These are phyloP conservation scores for Recurvirostra avosetta DNA, from an alignment of 2,113 vertebrate species.

Conservation along the genomic window DNA sequence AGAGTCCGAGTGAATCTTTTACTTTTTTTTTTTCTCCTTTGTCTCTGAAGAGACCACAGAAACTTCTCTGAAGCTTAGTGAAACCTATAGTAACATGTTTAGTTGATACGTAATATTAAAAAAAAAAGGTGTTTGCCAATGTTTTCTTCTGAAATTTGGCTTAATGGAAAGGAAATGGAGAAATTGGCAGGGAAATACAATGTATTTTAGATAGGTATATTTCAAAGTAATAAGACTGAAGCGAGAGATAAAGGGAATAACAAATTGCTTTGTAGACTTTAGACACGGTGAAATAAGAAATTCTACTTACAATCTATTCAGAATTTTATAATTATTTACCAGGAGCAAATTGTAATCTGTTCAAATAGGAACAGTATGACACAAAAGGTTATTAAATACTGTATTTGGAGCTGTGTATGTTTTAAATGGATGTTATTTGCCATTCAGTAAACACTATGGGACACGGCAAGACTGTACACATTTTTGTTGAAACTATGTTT, in stretches of 20 bases:
- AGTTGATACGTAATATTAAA: background rate
- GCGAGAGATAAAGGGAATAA: background rate
- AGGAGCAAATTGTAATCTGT: background rate
- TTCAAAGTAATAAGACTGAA: background rate
- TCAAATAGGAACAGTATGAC: background rate
- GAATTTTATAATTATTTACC: background rate
- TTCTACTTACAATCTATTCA: background rate
- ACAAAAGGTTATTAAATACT: background rate
- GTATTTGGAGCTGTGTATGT: background rate
- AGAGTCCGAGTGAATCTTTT: background rate
- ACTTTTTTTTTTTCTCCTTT: background rate
- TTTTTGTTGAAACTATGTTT: background rate
- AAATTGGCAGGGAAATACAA: background rate
- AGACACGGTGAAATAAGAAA: background rate
- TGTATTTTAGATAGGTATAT: background rate
- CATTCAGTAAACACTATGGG: background rate
- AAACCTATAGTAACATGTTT: fast-evolving
- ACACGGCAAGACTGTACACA: background rate
- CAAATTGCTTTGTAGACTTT: background rate
- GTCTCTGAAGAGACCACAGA: background rate
- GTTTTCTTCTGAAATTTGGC: background rate
- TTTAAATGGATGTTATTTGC: background rate
- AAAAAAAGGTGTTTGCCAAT: background rate
- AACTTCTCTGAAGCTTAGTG: background rate
- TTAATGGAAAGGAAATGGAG: background rate